Evolutionary conservation across 2,888 invertebrate genomes (phyloP).

Genomic region (Eubasilissa splendida): DNA sequence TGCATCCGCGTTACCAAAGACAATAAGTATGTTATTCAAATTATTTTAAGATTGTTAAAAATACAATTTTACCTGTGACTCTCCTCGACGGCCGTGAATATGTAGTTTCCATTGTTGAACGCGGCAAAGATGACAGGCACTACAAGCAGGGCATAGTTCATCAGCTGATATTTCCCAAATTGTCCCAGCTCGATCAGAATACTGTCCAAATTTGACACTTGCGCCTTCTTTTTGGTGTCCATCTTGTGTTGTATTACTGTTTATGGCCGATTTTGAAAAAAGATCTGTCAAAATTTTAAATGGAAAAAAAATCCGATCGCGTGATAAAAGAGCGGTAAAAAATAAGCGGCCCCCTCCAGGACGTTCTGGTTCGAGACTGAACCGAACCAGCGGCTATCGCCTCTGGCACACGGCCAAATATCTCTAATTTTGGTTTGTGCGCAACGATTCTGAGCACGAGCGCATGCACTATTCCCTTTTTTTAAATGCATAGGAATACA

Average conservation of each 20-base stretch:
- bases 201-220: constrained; percentile 63
- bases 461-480: neutral
- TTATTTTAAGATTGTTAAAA: no score
- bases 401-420: neutral
- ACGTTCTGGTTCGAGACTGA: no score
- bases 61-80: constrained; percentile 67
- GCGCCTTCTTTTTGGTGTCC: constrained; percentile 40
- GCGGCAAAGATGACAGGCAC: constrained; percentile 73
- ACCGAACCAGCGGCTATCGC: no score
- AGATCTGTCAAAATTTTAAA: neutral
- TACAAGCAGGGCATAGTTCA: constrained; percentile 71
- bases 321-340: no score
- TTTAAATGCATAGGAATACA: no score
- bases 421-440: neutral
- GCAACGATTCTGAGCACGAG: neutral
- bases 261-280: neutral
- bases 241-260: neutral
- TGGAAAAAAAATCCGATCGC: no score
- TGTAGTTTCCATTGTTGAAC: constrained; percentile 70
- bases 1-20: no score
- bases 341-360: no score
- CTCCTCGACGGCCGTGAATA: constrained; percentile 73
- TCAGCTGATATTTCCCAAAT: constrained; percentile 74
- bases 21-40: no score
- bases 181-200: constrained; percentile 70